Percentiles rank a stretch among this genome's conserved stretches.
These are phyloP conservation scores for Varanus salvator DNA, from an alignment of 2,113 vertebrate genomes.

Conservation along the genomic window DNA sequence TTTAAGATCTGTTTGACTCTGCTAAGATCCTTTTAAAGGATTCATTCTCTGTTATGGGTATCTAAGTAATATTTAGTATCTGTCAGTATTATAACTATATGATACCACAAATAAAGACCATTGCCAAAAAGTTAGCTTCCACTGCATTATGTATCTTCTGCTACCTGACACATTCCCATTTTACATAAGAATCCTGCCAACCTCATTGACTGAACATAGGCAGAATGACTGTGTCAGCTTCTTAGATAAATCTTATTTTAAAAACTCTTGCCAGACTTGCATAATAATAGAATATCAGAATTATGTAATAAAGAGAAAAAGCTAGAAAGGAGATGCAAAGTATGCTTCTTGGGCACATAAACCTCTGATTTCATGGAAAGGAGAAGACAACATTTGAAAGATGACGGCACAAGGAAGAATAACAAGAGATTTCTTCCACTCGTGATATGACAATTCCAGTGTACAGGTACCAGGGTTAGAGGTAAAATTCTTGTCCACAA, in stretches of 20 bases:
- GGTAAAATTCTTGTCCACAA: not conserved
- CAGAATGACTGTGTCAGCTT: not conserved
- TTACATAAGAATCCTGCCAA: too few relatives aligned
- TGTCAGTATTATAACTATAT: not conserved
- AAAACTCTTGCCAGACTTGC: not conserved
- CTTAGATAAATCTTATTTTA: not conserved
- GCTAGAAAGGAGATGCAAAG: not conserved
- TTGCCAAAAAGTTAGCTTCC: not conserved
- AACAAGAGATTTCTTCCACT: too few relatives aligned
- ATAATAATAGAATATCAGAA: not conserved
- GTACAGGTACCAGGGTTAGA: not conserved
- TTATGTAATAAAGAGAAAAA: not conserved
- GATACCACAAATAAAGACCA: not conserved
- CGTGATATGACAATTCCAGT: not conserved
- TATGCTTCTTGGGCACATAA: not conserved
- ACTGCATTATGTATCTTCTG: not conserved
- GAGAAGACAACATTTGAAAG: not conserved
- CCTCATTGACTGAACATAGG: not conserved
- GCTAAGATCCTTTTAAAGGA: not conserved
- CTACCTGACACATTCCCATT: not conserved
- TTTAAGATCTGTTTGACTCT: not conserved
- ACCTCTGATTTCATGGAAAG: not conserved
- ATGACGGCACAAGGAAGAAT: not conserved
- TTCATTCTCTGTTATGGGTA: not conserved
- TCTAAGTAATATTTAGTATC: not conserved